Percentiles rank a stretch among this genome's conserved stretches.
Evolutionary conservation across 2,113 vertebrate genomes (phyloP).

Genomic region (Stictonetta naevosa): DNA sequence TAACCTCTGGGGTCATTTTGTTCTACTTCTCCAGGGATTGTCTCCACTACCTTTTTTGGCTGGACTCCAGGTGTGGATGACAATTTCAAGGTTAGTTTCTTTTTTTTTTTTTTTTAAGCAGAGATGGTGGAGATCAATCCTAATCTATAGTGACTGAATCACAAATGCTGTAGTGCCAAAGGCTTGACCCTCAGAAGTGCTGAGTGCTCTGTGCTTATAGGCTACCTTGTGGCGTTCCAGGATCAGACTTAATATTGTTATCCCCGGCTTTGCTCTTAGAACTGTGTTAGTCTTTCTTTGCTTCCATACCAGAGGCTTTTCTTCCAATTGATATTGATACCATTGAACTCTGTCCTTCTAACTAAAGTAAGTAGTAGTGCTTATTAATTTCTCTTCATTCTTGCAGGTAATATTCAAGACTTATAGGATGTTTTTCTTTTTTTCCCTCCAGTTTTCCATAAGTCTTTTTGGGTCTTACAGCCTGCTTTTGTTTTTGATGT

Average conservation of each 20-base stretch:
- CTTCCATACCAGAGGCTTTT: background rate
- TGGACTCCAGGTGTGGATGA: slow-evolving; percentile 34
- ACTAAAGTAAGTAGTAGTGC: background rate
- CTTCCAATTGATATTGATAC: background rate
- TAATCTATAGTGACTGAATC: slow-evolving; percentile 45
- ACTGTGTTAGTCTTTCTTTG: background rate
- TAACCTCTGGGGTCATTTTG: slow-evolving; percentile 43
- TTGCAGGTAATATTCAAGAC: background rate
- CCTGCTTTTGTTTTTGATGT: background rate
- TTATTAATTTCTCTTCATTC: background rate
- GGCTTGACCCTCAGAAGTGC: slow-evolving; percentile 26
- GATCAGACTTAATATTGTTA: background rate
- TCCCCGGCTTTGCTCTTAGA: background rate
- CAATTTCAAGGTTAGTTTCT: slow-evolving; percentile 52
- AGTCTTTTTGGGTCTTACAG: background rate
- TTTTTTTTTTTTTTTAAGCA: background rate
- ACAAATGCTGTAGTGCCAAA: slow-evolving; percentile 5
- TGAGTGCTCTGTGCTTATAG: background rate
- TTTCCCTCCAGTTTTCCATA: background rate
- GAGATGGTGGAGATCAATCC: slow-evolving; percentile 49
- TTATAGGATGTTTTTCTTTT: background rate
- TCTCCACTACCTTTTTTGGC: slow-evolving; percentile 2
- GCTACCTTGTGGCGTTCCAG: background rate
- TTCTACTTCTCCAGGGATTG: slow-evolving; percentile 47
- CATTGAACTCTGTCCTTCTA: background rate